phyloP scores from a whole-genome alignment of 2,888 invertebrate genomes.

The Lithophane leautieri region DNA sequence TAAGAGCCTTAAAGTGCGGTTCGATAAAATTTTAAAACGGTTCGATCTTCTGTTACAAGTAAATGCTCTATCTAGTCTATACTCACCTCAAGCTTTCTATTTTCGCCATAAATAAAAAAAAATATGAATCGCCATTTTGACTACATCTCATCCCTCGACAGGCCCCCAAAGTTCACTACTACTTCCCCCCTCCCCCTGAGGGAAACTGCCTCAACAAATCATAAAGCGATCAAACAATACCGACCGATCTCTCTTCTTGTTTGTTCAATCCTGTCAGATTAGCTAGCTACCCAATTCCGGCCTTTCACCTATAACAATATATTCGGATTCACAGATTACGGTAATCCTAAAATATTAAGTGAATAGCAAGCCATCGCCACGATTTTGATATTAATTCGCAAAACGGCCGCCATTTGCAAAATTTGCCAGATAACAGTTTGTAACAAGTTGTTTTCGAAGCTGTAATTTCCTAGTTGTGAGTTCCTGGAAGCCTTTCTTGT shows the following conservation, averaged over 20 bases:
- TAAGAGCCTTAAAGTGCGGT: no score
- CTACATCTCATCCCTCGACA: constrained; percentile 6
- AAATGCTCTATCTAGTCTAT: no score
- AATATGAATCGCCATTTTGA: constrained; percentile 13
- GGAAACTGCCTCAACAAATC: constrained; percentile 58
- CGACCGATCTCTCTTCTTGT: constrained; percentile 44
- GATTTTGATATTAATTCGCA: neutral
- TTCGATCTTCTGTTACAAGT: no score
- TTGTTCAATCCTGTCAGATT: constrained; percentile 54
- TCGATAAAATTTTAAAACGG: no score
- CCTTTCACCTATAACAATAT: constrained; percentile 6
- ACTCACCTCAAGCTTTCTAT: neutral
- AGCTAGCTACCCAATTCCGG: constrained; percentile 15
- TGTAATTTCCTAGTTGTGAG: constrained; percentile 18
- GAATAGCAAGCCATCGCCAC: neutral
- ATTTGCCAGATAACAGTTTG: constrained; percentile 15
- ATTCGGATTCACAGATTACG: constrained; percentile 19
- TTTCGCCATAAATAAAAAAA: neutral
- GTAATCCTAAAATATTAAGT: constrained; percentile 24
- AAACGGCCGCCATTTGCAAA: constrained; percentile 6
- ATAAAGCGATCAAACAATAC: constrained; percentile 66
- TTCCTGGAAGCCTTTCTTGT: neutral
- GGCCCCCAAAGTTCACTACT: constrained; percentile 40
- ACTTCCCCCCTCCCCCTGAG: constrained; percentile 42
- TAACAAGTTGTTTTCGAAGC: constrained; percentile 1